A percentile compares a stretch with the other conserved stretches of the same genome.
Conservation (phyloP, 2,797 vertebrate species). For the Etheostoma nigrum region DNA sequence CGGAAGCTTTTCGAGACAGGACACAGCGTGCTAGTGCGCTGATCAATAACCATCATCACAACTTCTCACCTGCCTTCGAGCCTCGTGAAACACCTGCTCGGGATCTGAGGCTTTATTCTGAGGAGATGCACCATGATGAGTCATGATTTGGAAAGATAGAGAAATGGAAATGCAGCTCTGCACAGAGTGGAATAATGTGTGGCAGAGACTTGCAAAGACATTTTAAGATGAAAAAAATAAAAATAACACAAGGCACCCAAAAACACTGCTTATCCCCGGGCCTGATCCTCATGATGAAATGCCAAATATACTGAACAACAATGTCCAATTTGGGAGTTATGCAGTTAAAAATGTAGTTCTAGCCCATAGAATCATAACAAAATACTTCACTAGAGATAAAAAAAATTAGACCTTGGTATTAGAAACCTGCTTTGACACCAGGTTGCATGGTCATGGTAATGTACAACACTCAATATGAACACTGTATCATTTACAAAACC, state of each 20-base stretch:
- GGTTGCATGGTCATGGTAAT: background rate
- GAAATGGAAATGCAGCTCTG: conserved; percentile 17
- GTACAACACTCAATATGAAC: background rate
- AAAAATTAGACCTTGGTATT: background rate
- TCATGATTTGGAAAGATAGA: conserved; percentile 30
- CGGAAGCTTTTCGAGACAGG: conserved; percentile 60
- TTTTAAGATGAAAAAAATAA: background rate
- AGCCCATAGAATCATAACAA: background rate
- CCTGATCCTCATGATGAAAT: background rate
- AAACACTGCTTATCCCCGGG: background rate
- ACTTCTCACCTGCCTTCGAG: conserved; percentile 67
- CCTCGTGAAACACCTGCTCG: conserved; percentile 17
- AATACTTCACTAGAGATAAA: background rate
- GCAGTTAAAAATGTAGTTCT: background rate
- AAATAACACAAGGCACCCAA: background rate
- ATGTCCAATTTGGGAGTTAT: background rate
- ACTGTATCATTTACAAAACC: background rate
- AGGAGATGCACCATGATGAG: conserved; percentile 34
- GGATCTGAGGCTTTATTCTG: conserved; percentile 55
- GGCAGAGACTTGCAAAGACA: background rate
- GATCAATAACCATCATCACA: conserved; percentile 77
- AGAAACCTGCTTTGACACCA: background rate
- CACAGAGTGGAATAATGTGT: background rate
- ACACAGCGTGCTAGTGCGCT: conserved; percentile 52
- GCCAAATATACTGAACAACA: background rate